Evolutionary conservation across 2,888 invertebrate genomes (phyloP), one percentile per base, ranked within the genome.

Genomic region (Gymnosoma rotundatum): DNA sequence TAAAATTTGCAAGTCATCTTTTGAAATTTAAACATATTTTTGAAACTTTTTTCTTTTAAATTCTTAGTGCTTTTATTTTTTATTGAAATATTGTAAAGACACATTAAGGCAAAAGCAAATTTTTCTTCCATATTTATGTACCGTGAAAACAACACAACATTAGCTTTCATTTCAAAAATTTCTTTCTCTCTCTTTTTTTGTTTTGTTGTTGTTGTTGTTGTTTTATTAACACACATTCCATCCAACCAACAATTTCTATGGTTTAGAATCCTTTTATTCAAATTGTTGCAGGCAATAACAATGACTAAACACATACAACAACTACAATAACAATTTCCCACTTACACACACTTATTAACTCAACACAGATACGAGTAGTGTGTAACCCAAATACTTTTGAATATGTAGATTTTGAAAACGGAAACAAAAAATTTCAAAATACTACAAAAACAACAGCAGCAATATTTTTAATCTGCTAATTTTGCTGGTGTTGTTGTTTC

Each of bases 381-480:
- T 6, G 5, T 48, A 48, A 48, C 45, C 45, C 45, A 48, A 48
- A 48, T 48, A 48, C 5, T 14, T 48, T 5, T 32, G 32, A 32
- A n/a, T 16, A 48, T 48, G 45, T n/a, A n/a, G 0, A 16, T 48
- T 16, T 48, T 48, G 10, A 8, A 16, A 7, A 52, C 18, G 7
- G 1, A 61, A 25, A 64, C 58, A n/a, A 8, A 12, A 48, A 21
- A 75, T 36, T 63, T 25, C n/a, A 48, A n/a, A 14, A 63, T 52
- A 21, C 50, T 64, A 8, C 18, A 54, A 54, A 10, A 66, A 21
- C 18, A 67, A 20, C 2, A 32, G 48, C 36, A 73, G 20, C 12
- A 45, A 38, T n/a, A 6, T 36, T 32, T 32, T 60, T 61, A 75
- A 45, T 16, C 56, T 36, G 63, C 70, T 38, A 72, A n/a, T 48